Evolutionary conservation across 2,113 vertebrate species (phyloP), one percentile per base, ranked within the genome.

Genomic region (Anguilla japonica): DNA sequence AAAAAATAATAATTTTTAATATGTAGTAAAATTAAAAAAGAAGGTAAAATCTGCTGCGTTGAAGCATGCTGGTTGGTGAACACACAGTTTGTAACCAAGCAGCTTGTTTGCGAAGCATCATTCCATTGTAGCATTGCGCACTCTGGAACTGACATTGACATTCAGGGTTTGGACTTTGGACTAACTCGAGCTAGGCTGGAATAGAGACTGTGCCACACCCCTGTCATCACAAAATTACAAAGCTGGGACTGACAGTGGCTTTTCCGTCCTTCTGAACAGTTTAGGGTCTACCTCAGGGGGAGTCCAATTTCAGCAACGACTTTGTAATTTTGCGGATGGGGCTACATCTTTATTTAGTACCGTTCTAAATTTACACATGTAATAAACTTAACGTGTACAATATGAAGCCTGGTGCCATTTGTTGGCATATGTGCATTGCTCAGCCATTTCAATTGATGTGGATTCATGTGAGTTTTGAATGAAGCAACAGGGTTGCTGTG

Each of bases 261-360:
- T 78, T 26, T 84, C 67, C 41, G 20, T 40, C 43, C 67, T 16
- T 75, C 71, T 75, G 75, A 80, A 50, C 71, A 29, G 41, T 53
- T 80, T 60, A 53, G 84, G 84, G 26, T 81, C 84, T 80, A 60
- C 84, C 84, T 60, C 84, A 41, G 78, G 34, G 50, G 84, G 75
- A 34, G 22, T 57, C 50, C 22, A 4, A 75, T 85, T 50, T 40
- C n/a, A 75, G 50, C 46, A 56, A 14, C 13, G 8, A 53, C 46
- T 85, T 85, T 85, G 39, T 85, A 80, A 57, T 85, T 75, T 80
- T 81, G 84, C 34, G 22, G 78, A 34, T 29, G 75, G 50, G 20
- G 63, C 3, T 11, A 15, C 46, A n/a, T 80, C 56, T 80, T 80
- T 41, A 81, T 85, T 79, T 57, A 60, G 50, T 4, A 9, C 75